Conservation (phyloP, 2,888 invertebrate genomes). For the Cataglyphis albicans region DNA sequence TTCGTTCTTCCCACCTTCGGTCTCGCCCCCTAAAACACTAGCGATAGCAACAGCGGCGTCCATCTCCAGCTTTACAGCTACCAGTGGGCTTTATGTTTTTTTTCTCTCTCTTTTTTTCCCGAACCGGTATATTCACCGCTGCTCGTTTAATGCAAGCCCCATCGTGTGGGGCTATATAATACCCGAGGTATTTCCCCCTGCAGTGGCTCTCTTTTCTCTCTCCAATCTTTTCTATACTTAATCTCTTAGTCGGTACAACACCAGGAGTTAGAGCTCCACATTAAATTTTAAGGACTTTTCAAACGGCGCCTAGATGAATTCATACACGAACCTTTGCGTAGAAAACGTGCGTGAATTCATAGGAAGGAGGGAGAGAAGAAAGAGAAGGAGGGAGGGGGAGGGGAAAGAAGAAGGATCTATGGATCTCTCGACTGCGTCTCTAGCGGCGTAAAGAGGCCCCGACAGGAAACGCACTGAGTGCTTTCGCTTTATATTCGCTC, state of each 20-base stretch:
- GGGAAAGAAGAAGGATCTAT: slow-evolving; percentile 1
- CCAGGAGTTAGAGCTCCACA: slow-evolving; percentile 67
- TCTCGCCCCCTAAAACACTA: slow-evolving; percentile 57
- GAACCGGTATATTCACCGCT: slow-evolving; percentile 66
- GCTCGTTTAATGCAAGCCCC: slow-evolving; percentile 75
- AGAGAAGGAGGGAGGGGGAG: fast-evolving
- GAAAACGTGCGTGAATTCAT: slow-evolving; percentile 34
- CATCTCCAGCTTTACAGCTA: slow-evolving; percentile 72
- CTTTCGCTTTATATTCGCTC: slow-evolving; percentile 66
- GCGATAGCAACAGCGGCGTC: slow-evolving; percentile 65
- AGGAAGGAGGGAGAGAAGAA: neutral
- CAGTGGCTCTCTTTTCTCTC: slow-evolving; percentile 13
- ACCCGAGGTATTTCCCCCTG: slow-evolving; percentile 47
- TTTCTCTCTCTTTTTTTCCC: slow-evolving; percentile 52
- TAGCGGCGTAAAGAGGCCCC: slow-evolving; percentile 55
- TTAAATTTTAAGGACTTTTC: slow-evolving; percentile 76
- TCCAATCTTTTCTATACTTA: slow-evolving; percentile 59
- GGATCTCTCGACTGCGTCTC: slow-evolving; percentile 37
- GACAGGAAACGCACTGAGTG: slow-evolving; percentile 71
- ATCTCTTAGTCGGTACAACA: slow-evolving; percentile 68
- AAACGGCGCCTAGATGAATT: slow-evolving; percentile 63
- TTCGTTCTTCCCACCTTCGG: slow-evolving; percentile 43
- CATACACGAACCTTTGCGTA: slow-evolving; percentile 7
- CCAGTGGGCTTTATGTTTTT: slow-evolving; percentile 60
- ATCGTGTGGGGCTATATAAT: slow-evolving; percentile 61